Evolutionary conservation across 2,797 vertebrate genomes (phyloP).

Genomic region (Ciconia nigra): DNA sequence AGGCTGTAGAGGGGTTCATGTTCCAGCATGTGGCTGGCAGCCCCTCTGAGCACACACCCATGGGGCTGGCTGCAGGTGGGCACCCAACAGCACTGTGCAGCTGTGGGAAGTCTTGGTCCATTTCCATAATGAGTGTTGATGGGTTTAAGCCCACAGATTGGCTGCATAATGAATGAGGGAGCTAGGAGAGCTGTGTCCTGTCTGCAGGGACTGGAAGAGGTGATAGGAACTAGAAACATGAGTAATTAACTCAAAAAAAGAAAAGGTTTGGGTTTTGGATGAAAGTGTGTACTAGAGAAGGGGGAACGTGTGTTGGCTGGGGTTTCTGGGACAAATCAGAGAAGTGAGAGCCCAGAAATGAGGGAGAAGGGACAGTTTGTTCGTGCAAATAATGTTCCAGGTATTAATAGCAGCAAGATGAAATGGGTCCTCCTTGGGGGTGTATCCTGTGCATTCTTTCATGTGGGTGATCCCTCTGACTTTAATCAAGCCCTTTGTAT

Average conservation of each 20-base stretch:
- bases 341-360: constrained; percentile 16
- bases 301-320: constrained; percentile 26
- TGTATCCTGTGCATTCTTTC: not conserved
- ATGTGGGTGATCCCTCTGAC: not conserved
- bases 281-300: not conserved
- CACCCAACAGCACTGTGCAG: not conserved
- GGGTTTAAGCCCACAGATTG: not conserved
- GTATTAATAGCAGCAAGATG: constrained; percentile 26
- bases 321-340: not conserved
- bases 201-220: not conserved
- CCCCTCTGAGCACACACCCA: not conserved
- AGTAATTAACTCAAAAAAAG: not conserved
- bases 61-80: not conserved
- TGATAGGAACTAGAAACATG: not conserved
- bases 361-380: constrained; percentile 2
- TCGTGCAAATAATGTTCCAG: not conserved
- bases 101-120: not conserved
- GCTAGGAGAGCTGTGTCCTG: not conserved
- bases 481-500: not conserved
- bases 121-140: not conserved
- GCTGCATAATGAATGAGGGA: not conserved
- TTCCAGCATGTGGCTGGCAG: not conserved
- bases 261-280: not conserved
- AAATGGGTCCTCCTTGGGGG: not conserved
- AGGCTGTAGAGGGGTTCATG: not conserved